A percentile compares a stretch with the other conserved stretches of the same genome.
Conservation (phyloP, 1,140 invertebrate species). For the Drosophila cardini region DNA sequence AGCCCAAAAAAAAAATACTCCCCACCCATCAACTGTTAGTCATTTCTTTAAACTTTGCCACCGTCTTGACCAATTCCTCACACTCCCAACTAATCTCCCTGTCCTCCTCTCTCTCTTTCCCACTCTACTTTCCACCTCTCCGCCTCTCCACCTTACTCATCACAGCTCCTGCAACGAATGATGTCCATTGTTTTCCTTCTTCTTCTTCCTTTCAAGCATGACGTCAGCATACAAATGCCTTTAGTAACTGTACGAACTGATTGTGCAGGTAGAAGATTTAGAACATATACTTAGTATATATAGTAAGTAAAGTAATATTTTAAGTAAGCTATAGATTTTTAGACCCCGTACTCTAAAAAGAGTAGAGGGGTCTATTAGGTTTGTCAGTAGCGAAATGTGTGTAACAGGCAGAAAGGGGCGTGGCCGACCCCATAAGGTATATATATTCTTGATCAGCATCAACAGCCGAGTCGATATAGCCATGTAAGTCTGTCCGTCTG, state of each 20-base stretch:
- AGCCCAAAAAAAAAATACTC: neutral
- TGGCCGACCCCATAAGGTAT: no score
- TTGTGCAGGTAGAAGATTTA: neutral
- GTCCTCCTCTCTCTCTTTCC: neutral
- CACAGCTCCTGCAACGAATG: neutral
- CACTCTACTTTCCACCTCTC: neutral
- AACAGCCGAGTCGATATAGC: no score
- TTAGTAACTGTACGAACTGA: neutral
- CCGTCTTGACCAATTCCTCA: constrained; percentile 35
- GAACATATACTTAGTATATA: no score
- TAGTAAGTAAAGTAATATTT: no score
- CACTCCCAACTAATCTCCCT: neutral
- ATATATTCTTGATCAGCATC: no score
- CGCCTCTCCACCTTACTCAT: neutral
- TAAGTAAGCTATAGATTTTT: no score
- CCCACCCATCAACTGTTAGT: constrained; percentile 43
- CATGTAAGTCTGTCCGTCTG: no score
- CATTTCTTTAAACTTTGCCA: constrained; percentile 46
- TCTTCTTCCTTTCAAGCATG: no score
- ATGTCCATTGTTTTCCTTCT: constrained; percentile 16
- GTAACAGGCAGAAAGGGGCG: no score
- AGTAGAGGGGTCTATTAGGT: no score
- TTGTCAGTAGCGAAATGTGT: no score
- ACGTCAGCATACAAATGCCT: neutral
- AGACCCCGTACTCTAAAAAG: no score